A percentile compares a stretch with the other conserved stretches of the same genome.
These are phyloP conservation scores for Notarius quadriscutis DNA, from an alignment of 2,113 vertebrate species.

Conservation along the genomic window DNA sequence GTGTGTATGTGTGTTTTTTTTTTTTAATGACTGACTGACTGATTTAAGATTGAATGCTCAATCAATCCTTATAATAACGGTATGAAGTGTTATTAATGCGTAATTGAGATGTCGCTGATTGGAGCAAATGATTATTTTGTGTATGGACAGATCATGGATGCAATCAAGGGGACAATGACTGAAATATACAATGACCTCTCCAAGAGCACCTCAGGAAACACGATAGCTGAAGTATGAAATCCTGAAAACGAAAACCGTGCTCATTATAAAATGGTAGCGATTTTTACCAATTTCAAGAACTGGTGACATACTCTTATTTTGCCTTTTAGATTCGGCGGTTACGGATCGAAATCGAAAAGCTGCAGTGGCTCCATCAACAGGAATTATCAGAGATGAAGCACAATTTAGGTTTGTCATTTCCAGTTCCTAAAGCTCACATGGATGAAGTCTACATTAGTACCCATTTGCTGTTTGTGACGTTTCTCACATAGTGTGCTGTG, in stretches of 20 bases:
- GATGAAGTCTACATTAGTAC: not conserved
- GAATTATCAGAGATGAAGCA: conserved; percentile 98
- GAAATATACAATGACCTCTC: conserved; percentile 97
- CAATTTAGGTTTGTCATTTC: conserved; percentile 83
- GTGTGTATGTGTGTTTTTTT: not conserved
- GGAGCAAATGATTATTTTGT: conserved; percentile 47
- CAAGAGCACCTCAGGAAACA: conserved; percentile 91
- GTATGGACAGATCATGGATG: conserved; percentile 90
- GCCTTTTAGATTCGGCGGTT: conserved; percentile 85
- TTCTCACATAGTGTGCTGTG: not conserved
- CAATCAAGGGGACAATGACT: conserved; percentile 96
- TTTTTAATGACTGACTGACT: not conserved
- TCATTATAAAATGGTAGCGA: not conserved
- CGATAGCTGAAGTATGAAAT: conserved; percentile 84
- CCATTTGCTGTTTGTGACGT: not conserved
- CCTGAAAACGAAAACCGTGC: not conserved
- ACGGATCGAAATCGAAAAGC: conserved; percentile 96
- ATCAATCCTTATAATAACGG: not conserved
- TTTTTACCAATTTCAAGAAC: not conserved
- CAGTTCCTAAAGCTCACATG: not conserved
- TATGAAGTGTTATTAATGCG: not conserved
- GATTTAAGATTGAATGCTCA: not conserved
- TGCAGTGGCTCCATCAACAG: conserved; percentile 97
- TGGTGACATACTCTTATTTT: conserved; percentile 16
- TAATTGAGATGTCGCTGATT: not conserved